Conservation (phyloP, 2,797 vertebrate genomes). For the Typhlichthys subterraneus region DNA sequence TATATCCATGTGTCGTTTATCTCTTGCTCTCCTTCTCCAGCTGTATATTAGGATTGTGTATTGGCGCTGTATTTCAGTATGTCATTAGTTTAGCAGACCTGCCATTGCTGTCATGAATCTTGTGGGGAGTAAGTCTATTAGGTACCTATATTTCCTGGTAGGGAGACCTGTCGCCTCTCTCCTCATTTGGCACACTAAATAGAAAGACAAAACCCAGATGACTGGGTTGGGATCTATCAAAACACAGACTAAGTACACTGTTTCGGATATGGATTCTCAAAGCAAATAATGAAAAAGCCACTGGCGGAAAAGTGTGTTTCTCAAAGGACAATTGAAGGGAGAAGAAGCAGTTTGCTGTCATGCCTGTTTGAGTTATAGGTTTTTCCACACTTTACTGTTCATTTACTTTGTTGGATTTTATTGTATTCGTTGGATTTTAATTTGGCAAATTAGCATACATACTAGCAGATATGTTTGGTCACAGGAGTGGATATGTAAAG, state of each 20-base stretch:
- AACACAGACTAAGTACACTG: conserved; percentile 74
- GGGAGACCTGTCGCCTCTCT: conserved; percentile 55
- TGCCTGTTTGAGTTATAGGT: conserved; percentile 9
- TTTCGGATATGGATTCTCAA: conserved; percentile 75
- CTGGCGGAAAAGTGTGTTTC: conserved; percentile 53
- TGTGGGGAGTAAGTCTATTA: conserved; percentile 67
- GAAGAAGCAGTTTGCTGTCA: conserved; percentile 58
- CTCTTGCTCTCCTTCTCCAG: conserved; percentile 63
- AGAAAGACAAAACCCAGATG: conserved; percentile 75
- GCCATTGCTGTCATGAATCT: conserved; percentile 70
- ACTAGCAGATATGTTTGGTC: not conserved
- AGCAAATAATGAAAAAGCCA: conserved; percentile 77
- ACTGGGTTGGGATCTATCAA: conserved; percentile 72
- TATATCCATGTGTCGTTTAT: conserved; percentile 41
- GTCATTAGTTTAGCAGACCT: conserved; percentile 71
- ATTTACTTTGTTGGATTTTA: conserved; percentile 11
- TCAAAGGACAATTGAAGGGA: conserved; percentile 67
- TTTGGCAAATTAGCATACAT: not conserved
- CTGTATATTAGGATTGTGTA: conserved; percentile 66
- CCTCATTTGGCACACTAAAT: conserved; percentile 66
- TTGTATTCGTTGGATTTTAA: not conserved
- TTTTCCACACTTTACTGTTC: conserved; percentile 1
- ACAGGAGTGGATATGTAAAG: conserved; percentile 6
- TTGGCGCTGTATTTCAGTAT: conserved; percentile 57
- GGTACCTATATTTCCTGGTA: conserved; percentile 71